Conservation (phyloP, 2,113 vertebrate species). For the Phyllopteryx taeniolatus region DNA sequence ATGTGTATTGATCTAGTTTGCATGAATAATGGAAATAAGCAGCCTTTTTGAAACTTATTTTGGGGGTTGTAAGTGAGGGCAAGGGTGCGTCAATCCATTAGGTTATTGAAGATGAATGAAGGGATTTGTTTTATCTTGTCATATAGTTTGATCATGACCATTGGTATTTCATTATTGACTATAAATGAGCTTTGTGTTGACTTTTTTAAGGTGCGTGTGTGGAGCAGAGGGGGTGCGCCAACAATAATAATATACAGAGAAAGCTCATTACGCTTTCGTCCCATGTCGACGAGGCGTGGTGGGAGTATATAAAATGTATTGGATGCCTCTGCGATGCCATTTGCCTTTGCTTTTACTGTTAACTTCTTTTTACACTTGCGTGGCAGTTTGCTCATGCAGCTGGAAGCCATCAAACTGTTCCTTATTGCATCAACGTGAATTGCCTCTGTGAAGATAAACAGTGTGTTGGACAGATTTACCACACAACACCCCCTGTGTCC, state of each 20-base stretch:
- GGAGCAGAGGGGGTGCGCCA: background rate
- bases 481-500: slow-evolving; percentile 1
- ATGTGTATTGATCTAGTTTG: background rate
- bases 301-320: background rate
- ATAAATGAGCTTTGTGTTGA: background rate
- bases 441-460: background rate
- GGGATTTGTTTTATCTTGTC: background rate
- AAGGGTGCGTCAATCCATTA: background rate
- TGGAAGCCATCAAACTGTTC: slow-evolving; percentile 1
- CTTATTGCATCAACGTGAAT: background rate
- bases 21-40: background rate
- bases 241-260: background rate
- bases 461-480: slow-evolving; percentile 3
- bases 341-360: background rate
- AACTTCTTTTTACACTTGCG: background rate
- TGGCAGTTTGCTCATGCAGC: background rate
- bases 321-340: background rate
- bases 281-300: background rate
- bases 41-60: background rate
- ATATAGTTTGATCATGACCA: background rate
- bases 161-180: background rate
- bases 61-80: background rate
- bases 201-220: background rate
- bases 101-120: background rate
- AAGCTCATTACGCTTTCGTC: background rate